These are phyloP conservation scores for Gastrophryne carolinensis DNA, from an alignment of 2,797 vertebrate species.

Conservation along the genomic window DNA sequence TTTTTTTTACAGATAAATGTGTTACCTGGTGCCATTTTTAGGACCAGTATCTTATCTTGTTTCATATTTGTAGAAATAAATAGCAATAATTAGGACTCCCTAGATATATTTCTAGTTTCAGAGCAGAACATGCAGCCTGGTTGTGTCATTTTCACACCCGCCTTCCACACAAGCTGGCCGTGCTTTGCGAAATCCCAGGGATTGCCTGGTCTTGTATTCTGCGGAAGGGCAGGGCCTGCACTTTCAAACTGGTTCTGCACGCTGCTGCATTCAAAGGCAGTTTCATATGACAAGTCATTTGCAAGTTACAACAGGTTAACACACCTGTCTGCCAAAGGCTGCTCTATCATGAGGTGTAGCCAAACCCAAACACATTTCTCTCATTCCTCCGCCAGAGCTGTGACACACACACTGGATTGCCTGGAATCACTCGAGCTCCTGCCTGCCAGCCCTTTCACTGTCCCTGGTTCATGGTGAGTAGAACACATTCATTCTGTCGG, in stretches of 20 bases:
- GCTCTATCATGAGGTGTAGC: slow-evolving; percentile 50
- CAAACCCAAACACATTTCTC: slow-evolving; percentile 46
- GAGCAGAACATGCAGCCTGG: not conserved
- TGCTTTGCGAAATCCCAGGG: not conserved
- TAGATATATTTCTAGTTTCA: not conserved
- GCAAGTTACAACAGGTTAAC: slow-evolving; percentile 85
- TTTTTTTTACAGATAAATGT: not conserved
- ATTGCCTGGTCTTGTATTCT: slow-evolving; percentile 24
- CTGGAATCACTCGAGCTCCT: not conserved
- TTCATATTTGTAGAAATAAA: no score
- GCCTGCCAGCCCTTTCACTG: not conserved
- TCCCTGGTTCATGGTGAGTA: slow-evolving; percentile 42
- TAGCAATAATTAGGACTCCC: no score
- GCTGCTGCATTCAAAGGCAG: slow-evolving; percentile 50
- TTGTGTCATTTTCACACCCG: slow-evolving; percentile 12
- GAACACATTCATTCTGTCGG: not conserved
- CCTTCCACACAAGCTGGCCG: slow-evolving; percentile 1
- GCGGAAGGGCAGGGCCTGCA: slow-evolving; percentile 49
- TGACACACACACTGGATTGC: slow-evolving; percentile 33
- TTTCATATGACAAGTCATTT: slow-evolving; percentile 64
- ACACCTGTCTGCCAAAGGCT: slow-evolving; percentile 71
- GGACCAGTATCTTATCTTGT: no score
- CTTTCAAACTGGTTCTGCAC: slow-evolving; percentile 60
- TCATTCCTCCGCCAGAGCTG: slow-evolving; percentile 15
- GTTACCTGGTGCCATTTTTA: not conserved